Percentiles rank a stretch among this genome's conserved stretches.
phyloP scores from a whole-genome alignment of 1,140 invertebrate species.

The Nylanderia fulva region DNA sequence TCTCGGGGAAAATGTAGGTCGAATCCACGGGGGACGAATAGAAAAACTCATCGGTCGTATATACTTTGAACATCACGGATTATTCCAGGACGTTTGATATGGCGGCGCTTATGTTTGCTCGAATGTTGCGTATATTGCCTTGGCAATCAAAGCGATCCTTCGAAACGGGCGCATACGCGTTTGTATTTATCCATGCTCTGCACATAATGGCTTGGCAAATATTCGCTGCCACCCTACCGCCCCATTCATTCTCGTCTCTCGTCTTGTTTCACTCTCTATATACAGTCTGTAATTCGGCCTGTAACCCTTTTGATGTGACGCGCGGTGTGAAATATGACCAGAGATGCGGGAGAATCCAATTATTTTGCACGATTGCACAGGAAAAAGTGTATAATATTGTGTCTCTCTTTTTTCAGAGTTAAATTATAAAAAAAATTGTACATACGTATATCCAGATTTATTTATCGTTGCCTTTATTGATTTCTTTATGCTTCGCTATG shows the following conservation, averaged over 20 bases:
- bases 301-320: neutral
- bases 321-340: neutral
- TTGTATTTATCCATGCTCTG: conserved; percentile 47
- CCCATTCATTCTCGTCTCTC: neutral
- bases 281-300: neutral
- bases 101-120: conserved; percentile 3
- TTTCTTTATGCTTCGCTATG: too few species aligned
- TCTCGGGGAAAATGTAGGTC: neutral
- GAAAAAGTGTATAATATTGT: too few species aligned
- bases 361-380: neutral
- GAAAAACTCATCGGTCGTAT: neutral
- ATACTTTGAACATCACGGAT: neutral
- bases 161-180: conserved; percentile 3
- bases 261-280: neutral
- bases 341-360: neutral
- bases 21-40: neutral
- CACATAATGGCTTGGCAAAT: conserved; percentile 43
- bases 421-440: too few species aligned
- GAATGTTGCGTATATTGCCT: conserved; percentile 37
- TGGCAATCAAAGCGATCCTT: conserved; percentile 43
- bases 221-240: neutral
- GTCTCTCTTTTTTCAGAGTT: too few species aligned
- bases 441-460: too few species aligned
- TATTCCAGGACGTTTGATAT: conserved; percentile 30
- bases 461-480: too few species aligned